Evolutionary conservation across 35 echinoderm and acorn worm species (phyloP).

Genomic region (Apostichopus parvimensis): DNA sequence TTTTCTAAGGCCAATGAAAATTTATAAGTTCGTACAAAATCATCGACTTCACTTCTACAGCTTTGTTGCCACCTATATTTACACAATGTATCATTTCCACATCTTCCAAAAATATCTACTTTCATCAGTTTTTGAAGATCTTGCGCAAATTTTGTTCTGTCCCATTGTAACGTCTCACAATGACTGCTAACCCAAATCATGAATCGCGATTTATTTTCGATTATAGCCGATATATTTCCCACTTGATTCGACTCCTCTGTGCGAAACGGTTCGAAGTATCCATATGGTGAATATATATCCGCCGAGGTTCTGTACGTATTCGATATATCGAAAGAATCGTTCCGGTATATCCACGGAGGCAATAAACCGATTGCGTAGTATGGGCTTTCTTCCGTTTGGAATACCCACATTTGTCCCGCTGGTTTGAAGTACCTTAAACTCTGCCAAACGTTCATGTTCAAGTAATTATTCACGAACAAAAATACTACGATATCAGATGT

Average conservation of each 20-base stretch:
- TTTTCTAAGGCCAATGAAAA: slow-evolving; percentile 71
- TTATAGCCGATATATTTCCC: too few species aligned
- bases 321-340: slow-evolving; percentile 32
- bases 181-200: too few species aligned
- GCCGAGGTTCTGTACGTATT: neutral
- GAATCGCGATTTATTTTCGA: slow-evolving; percentile 17
- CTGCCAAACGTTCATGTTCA: slow-evolving; percentile 23
- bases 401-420: slow-evolving; percentile 34
- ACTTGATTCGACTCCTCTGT: neutral
- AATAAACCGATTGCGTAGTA: slow-evolving; percentile 12
- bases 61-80: neutral
- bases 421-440: neutral
- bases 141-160: slow-evolving; percentile 53
- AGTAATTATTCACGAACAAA: neutral
- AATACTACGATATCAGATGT: slow-evolving; percentile 22
- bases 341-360: neutral
- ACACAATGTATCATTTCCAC: slow-evolving; percentile 30
- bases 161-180: slow-evolving; percentile 44
- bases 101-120: slow-evolving; percentile 63
- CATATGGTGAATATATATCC: slow-evolving; percentile 29
- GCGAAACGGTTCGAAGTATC: slow-evolving; percentile 13
- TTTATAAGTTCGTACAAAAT: slow-evolving; percentile 40
- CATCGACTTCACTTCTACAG: neutral
- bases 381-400: slow-evolving; percentile 37
- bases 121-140: slow-evolving; percentile 25